A percentile compares a stretch with the other conserved stretches of the same genome.
These are phyloP conservation scores for Whitmania pigra DNA, from an alignment of 1,140 invertebrate species.

Conservation along the genomic window DNA sequence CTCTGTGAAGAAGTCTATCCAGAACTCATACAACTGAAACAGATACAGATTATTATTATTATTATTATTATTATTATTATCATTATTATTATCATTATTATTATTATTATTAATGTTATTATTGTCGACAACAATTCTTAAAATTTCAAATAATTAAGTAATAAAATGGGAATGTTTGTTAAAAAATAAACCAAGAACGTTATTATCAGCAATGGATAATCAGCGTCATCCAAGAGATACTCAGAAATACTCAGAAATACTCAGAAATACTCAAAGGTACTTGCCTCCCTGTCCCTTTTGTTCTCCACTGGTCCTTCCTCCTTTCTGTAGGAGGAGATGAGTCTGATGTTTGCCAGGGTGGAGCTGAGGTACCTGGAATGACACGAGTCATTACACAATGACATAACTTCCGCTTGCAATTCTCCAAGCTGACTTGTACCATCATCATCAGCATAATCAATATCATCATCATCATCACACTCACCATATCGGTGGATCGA, in stretches of 20 bases:
- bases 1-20: slow-evolving; percentile 97
- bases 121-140: no score
- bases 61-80: no score
- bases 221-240: background rate
- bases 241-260: no score
- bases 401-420: background rate
- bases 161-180: no score
- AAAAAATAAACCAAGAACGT: no score
- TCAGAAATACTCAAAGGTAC: no score
- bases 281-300: slow-evolving; percentile 21
- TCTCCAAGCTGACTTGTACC: background rate
- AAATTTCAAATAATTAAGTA: no score
- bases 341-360: slow-evolving; percentile 89
- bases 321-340: slow-evolving; percentile 84
- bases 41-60: no score
- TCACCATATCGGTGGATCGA: slow-evolving; percentile 93
- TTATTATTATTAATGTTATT: no score
- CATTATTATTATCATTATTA: no score
- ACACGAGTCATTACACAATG: background rate
- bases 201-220: no score
- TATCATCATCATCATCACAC: slow-evolving; percentile 15
- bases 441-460: background rate
- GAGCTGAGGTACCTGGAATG: slow-evolving; percentile 75
- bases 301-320: slow-evolving; percentile 42
- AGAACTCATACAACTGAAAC: slow-evolving; percentile 75